Conservation (phyloP, 2,888 invertebrate genomes). For the Ochropleura plecta region DNA sequence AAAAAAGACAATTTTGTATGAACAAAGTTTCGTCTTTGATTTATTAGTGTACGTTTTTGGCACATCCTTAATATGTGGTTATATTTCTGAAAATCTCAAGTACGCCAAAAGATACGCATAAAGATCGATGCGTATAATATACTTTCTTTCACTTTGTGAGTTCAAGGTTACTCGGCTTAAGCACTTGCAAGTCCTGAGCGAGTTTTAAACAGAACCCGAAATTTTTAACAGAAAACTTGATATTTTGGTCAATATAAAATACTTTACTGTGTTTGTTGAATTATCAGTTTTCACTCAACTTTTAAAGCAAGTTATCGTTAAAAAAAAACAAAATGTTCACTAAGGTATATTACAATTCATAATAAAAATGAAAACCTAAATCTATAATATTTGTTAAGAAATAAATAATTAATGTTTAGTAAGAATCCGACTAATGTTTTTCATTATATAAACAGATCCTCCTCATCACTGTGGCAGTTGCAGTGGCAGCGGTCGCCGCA, state of each 20-base stretch:
- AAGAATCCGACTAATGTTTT: background rate
- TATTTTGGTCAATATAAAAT: conserved; percentile 34
- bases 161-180: conserved; percentile 21
- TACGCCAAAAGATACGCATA: background rate
- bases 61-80: background rate
- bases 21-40: background rate
- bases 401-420: background rate
- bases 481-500: background rate
- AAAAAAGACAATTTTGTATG: too few species aligned
- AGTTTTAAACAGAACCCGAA: conserved; percentile 15
- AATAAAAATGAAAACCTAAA: background rate
- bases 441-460: conserved; percentile 19
- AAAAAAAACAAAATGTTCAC: conserved; percentile 22
- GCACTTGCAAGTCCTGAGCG: background rate
- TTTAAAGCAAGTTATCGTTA: background rate
- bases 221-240: conserved; percentile 3
- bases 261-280: conserved; percentile 5
- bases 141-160: conserved; percentile 14
- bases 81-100: background rate
- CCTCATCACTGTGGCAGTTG: conserved; percentile 9
- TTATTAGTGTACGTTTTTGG: background rate
- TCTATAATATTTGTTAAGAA: too few species aligned
- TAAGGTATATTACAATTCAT: conserved; percentile 18
- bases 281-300: conserved; percentile 16
- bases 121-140: background rate